Evolutionary conservation across 2,797 vertebrate genomes (phyloP), one percentile per base, ranked within the genome.

Genomic region (Cichlasoma orientale): DNA sequence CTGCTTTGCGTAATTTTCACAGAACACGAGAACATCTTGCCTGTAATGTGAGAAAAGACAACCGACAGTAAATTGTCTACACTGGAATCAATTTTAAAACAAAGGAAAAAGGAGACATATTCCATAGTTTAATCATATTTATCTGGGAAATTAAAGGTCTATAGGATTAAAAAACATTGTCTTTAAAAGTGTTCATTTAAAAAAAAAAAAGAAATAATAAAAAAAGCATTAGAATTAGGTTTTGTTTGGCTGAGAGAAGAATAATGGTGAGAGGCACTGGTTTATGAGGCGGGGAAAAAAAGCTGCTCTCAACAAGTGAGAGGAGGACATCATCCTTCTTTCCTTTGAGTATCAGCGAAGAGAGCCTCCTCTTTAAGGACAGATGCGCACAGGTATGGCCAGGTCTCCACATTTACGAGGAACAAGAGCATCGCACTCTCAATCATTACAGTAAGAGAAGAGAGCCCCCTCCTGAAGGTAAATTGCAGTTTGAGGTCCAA

Each of bases 231-330:
- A 88, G 82, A 82, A 74, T 90, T 75, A 77, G 87, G 90, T 82
- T 83, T 89, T 68, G 88, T 88, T 91, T 87, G 84, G 83, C 80
- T 89, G 82, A 84, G 80, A 79, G 82, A 73, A 82, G 54, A 83
- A 77, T 69, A 87, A 87, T 50, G 81, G 84, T 90, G 85, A 88
- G 92, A 96, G 95, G 95, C 95, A 96, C 94, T 94, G 89, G 85
- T 91, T 91, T 71, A 63, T 57, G 76, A 56, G 57, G 75, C 71
- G 68, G 50, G 27, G 27, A 27, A 71, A 69, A 54, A 70, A 74
- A 16, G 71, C 77, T 73, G 75, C 78, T 80, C 78, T 84, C 53
- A 7, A 82, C 52, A 14, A 74, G 74, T 31, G 66, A 76, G 54
- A 25, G 36, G 70, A 74, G 56, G 71, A 74, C 80, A 52, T 25